Conservation (phyloP, 2,113 vertebrate genomes). For the Seriola quinqueradiata region DNA sequence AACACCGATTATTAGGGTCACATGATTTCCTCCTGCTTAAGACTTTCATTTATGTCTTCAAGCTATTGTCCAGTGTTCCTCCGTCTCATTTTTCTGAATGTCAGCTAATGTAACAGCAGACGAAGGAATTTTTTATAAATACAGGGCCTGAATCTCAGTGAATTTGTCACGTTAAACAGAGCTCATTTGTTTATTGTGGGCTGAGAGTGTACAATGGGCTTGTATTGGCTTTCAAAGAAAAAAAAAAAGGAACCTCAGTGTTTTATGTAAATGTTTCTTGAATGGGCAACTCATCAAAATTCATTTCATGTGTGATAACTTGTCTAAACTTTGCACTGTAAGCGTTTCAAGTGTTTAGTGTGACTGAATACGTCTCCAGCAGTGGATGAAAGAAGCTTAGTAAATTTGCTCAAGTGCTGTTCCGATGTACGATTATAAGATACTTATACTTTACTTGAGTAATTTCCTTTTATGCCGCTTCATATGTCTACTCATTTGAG, state of each 20-base stretch:
- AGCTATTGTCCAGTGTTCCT: constrained; percentile 20
- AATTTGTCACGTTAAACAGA: constrained; percentile 54
- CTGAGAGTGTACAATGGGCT: constrained; percentile 45
- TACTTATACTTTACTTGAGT: not conserved
- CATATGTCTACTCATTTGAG: not conserved
- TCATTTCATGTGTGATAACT: constrained; percentile 9
- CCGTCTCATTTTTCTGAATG: constrained; percentile 41
- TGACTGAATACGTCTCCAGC: not conserved
- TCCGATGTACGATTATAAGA: not conserved
- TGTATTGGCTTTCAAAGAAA: constrained; percentile 41
- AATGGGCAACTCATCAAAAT: constrained; percentile 56
- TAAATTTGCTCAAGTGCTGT: not conserved
- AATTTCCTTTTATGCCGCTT: not conserved
- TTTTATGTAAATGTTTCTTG: constrained; percentile 48
- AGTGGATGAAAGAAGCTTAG: not conserved
- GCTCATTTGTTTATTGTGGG: constrained; percentile 57
- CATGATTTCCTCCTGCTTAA: constrained; percentile 30
- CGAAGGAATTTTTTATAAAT: constrained; percentile 12
- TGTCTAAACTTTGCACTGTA: constrained; percentile 26
- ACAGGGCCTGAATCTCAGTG: constrained; percentile 29
- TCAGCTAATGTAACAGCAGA: constrained; percentile 45
- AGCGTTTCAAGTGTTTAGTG: not conserved
- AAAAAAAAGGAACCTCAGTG: constrained; percentile 40
- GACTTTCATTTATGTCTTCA: constrained; percentile 46
- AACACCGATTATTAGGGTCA: constrained; percentile 52